Percentiles rank a stretch among this genome's conserved stretches.
These are phyloP conservation scores for Listronotus oregonensis DNA, from an alignment of 1,140 invertebrate species.

Conservation along the genomic window DNA sequence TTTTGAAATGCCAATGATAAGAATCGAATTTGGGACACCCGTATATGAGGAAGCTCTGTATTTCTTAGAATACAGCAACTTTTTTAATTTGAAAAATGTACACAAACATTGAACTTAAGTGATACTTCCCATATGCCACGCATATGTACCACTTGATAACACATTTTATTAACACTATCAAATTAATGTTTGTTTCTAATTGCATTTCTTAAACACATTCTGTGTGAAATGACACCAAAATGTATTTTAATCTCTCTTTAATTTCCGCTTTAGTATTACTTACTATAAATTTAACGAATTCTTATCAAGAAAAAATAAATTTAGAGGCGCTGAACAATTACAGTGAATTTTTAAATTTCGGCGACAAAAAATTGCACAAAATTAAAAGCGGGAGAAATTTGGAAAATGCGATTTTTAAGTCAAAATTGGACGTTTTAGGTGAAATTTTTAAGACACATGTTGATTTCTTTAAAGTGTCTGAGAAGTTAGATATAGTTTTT, in stretches of 20 bases:
- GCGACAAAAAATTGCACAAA: slow-evolving; percentile 47
- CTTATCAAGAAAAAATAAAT: slow-evolving; percentile 27
- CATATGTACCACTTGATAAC: slow-evolving; percentile 17
- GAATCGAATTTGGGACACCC: no score
- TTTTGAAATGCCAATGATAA: no score
- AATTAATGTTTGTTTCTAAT: slow-evolving; percentile 13
- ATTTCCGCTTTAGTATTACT: slow-evolving; percentile 13
- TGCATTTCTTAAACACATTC: slow-evolving; percentile 13
- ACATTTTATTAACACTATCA: slow-evolving; percentile 8
- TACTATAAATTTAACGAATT: not conserved
- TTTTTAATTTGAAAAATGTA: not conserved
- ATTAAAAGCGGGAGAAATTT: slow-evolving; percentile 30
- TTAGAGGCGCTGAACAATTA: slow-evolving; percentile 44
- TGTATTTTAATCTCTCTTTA: slow-evolving; percentile 1
- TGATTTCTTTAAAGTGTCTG: slow-evolving; percentile 52
- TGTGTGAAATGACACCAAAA: slow-evolving; percentile 18
- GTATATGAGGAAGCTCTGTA: no score
- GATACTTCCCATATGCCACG: slow-evolving; percentile 19
- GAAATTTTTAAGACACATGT: slow-evolving; percentile 62
- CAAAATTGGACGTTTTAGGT: slow-evolving; percentile 64
- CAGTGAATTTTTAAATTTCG: slow-evolving; percentile 52
- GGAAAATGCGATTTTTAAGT: slow-evolving; percentile 65
- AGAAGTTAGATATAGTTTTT: slow-evolving; percentile 68
- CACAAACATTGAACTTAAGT: not conserved
- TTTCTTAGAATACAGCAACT: no score